A percentile compares a stretch with the other conserved stretches of the same genome.
Evolutionary conservation across 2,888 invertebrate species (phyloP).

Genomic region (Loripinus fragilis): DNA sequence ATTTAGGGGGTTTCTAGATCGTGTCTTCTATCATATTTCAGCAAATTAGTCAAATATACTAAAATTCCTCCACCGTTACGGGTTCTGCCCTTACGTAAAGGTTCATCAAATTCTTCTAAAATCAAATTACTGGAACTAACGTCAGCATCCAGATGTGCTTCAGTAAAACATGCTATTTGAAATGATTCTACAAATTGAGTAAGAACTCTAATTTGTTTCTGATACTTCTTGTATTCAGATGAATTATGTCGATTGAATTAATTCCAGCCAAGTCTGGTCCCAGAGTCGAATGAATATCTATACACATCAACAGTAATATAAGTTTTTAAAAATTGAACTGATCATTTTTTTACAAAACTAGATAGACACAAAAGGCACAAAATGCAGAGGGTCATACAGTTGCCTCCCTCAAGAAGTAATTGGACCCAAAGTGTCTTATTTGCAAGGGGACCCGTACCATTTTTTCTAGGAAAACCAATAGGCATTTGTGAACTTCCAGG

Average conservation of each 20-base stretch:
- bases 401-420: too few species aligned
- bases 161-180: neutral
- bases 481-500: too few species aligned
- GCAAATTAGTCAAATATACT: neutral
- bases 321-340: neutral
- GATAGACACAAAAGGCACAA: too few species aligned
- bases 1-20: neutral
- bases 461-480: too few species aligned
- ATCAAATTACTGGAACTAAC: neutral
- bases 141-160: neutral
- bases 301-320: neutral
- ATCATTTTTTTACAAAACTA: constrained; percentile 1
- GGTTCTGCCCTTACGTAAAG: neutral
- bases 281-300: neutral
- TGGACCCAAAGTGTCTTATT: too few species aligned
- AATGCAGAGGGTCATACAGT: too few species aligned
- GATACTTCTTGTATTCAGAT: neutral
- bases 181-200: neutral
- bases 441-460: too few species aligned
- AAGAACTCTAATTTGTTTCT: neutral
- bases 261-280: neutral
- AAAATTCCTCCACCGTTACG: neutral
- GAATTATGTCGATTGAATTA: neutral
- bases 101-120: neutral
- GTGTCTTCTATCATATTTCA: neutral